Evolutionary conservation across 2,113 vertebrate species (phyloP).

Genomic region (Steatornis caripensis): DNA sequence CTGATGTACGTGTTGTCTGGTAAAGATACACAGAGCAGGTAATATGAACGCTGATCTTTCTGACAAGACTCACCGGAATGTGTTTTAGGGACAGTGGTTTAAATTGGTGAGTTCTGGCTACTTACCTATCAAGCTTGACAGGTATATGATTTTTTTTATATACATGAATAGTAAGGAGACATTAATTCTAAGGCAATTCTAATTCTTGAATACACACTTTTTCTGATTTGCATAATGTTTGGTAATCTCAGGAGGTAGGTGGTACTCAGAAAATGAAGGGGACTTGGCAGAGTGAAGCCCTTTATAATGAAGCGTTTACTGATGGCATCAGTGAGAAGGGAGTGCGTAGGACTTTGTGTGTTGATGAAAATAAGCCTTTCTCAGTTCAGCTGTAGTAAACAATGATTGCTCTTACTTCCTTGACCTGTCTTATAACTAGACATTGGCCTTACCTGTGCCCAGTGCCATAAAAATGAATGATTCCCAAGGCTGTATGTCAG

Average conservation of each 20-base stretch:
- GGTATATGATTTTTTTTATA: not conserved
- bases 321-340: not conserved
- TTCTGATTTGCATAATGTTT: not conserved
- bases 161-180: not conserved
- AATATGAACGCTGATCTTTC: not conserved
- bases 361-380: not conserved
- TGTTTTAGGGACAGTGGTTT: not conserved
- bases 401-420: not conserved
- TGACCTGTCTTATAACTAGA: not conserved
- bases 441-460: not conserved
- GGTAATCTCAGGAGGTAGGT: no score
- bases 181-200: not conserved
- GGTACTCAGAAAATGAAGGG: not conserved
- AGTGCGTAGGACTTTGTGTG: not conserved
- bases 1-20: not conserved
- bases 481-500: not conserved
- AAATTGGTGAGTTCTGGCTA: not conserved
- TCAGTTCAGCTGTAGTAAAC: not conserved
- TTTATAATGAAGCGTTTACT: not conserved
- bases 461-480: not conserved
- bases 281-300: not conserved
- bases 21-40: not conserved
- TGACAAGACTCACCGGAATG: not conserved
- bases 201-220: not conserved
- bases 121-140: not conserved